Evolutionary conservation across 2,888 invertebrate genomes (phyloP), one percentile per base, ranked within the genome.

Genomic region (Serripes groenlandicus): DNA sequence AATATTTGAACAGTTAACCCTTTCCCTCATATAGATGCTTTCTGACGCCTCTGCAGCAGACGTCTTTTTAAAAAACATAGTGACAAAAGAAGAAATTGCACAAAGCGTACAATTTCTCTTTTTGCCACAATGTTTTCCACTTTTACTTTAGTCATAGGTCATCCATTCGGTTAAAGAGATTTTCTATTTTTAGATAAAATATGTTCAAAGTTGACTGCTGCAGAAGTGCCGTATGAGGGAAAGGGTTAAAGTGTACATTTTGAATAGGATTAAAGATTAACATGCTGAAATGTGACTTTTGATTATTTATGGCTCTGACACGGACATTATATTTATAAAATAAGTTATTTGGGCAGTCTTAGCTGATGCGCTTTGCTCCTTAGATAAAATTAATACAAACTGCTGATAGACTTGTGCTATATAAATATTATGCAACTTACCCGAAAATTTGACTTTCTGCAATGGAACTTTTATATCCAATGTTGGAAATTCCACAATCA

Each of bases 401-500:
- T n/a, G n/a, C n/a, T n/a, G n/a, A 52, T 15, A n/a, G 52, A 32
- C 18, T 49, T 35, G 26, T 69, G 49, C 18, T 1, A 18, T 49
- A 23, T 11, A 18, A 69, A 49, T 28, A 26, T n/a, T 30, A 73
- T 30, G 28, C 5, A n/a, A n/a, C 23, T 58, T 81, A 81, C 81
- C 73, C 66, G 62, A 54, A 74, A 81, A 81, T 52, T 37, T 58
- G 11, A 62, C 69, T 62, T 30, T 73, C 30, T 76, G 2, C 2
- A 81, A 64, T 52, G 60, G 60, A 30, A 66, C 35, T 35, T 18
- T 64, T 34, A 58, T 52, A n/a, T 69, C 70, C 54, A 77, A 32
- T 30, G 60, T 60, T 30, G 74, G 77, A 37, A 81, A 81, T 37
- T 81, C 74, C 11, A 81, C 77, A n/a, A 81, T 30, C 18, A 30